A percentile compares a stretch with the other conserved stretches of the same genome.
Conservation (phyloP, 2,797 vertebrate genomes). For the Astyanax mexicanus region DNA sequence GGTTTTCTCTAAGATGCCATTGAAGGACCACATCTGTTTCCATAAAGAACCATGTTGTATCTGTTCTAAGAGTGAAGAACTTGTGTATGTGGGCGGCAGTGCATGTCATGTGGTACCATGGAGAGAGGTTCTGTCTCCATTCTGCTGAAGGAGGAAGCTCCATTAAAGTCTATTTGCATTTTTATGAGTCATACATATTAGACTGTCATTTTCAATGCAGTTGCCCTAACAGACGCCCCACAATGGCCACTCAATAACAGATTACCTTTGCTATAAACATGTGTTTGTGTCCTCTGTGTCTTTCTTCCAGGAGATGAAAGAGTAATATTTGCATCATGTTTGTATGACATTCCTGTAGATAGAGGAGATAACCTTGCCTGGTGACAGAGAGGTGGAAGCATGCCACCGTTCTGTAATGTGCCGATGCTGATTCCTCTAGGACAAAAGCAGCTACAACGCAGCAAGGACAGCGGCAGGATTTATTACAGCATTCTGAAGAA, state of each 20-base stretch:
- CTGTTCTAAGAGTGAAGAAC: no score
- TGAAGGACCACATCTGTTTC: no score
- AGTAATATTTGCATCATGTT: not conserved
- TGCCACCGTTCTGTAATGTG: not conserved
- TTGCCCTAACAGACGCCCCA: constrained; percentile 47
- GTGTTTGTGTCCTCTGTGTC: constrained; percentile 43
- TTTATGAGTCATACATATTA: constrained; percentile 62
- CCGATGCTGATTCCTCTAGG: not conserved
- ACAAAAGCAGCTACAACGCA: not conserved
- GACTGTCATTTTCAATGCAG: constrained; percentile 59
- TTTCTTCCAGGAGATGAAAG: constrained; percentile 18
- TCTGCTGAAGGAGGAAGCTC: constrained; percentile 33
- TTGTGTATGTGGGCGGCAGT: not conserved
- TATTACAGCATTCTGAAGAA: not conserved
- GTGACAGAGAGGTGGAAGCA: not conserved
- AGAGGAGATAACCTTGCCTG: constrained; percentile 18
- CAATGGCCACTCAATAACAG: constrained; percentile 56
- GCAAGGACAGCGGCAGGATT: not conserved
- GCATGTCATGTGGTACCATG: not conserved
- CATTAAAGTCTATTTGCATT: constrained; percentile 62
- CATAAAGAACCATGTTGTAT: no score
- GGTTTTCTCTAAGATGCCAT: no score
- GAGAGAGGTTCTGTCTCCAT: not conserved
- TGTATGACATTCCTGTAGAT: constrained; percentile 14
- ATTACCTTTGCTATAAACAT: constrained; percentile 44